A percentile compares a stretch with the other conserved stretches of the same genome.
Conservation (phyloP, 2,888 invertebrate species). For the Nymphalis polychloros region DNA sequence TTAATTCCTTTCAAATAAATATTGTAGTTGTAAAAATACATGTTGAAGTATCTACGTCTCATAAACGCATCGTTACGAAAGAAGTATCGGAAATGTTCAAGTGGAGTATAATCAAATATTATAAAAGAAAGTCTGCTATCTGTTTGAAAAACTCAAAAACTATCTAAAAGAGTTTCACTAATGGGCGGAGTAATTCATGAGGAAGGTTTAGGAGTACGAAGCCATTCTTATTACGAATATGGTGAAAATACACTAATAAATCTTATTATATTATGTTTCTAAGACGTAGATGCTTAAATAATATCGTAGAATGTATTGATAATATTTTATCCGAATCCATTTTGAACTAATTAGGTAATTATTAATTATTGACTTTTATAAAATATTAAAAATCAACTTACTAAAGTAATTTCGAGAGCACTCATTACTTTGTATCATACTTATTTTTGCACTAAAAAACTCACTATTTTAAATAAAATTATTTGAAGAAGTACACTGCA, state of each 20-base stretch:
- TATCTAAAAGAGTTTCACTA: too few species aligned
- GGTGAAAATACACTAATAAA: not conserved
- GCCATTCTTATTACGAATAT: too few species aligned
- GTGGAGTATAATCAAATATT: too few species aligned
- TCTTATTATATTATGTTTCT: not conserved
- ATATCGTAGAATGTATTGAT: slow-evolving; percentile 8
- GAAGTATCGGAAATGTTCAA: too few species aligned
- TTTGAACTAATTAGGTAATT: slow-evolving; percentile 29
- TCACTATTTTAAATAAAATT: slow-evolving; percentile 77
- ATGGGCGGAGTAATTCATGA: too few species aligned
- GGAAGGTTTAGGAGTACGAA: too few species aligned
- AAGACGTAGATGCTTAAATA: slow-evolving; percentile 40
- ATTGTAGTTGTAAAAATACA: not conserved
- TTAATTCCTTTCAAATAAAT: not conserved
- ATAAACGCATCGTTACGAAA: not conserved
- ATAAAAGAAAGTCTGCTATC: too few species aligned
- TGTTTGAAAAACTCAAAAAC: too few species aligned
- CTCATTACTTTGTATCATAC: slow-evolving; percentile 69
- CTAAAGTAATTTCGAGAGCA: slow-evolving; percentile 57
- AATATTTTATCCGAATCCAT: slow-evolving; percentile 13
- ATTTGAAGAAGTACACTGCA: slow-evolving; percentile 70
- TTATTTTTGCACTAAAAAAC: slow-evolving; percentile 78
- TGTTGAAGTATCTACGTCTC: slow-evolving; percentile 12
- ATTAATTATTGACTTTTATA: slow-evolving; percentile 28
- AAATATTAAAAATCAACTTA: slow-evolving; percentile 38